Conservation (phyloP, 2,113 vertebrate genomes). For the Orycteropus afer region DNA sequence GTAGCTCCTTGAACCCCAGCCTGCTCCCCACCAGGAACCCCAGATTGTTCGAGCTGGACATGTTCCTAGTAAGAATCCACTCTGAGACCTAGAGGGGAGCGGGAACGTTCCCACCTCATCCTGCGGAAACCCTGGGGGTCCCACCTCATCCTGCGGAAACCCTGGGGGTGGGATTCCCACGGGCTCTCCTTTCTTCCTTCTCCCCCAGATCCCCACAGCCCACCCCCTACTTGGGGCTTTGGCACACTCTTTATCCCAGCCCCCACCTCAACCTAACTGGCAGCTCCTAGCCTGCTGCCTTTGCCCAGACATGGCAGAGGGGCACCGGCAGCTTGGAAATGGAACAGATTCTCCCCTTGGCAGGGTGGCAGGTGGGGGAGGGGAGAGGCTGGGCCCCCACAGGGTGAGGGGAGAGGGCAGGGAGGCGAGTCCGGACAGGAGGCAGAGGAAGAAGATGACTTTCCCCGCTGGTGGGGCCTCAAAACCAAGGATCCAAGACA, state of each 20-base stretch:
- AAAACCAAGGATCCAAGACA: background rate
- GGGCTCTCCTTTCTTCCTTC: background rate
- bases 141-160: background rate
- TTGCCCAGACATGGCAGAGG: conserved; percentile 77
- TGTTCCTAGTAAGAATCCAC: background rate
- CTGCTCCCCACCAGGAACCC: background rate
- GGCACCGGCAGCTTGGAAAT: conserved; percentile 67
- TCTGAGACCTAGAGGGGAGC: background rate
- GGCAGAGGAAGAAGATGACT: background rate
- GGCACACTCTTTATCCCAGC: conserved; percentile 58
- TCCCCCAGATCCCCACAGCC: background rate
- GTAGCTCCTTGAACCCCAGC: background rate
- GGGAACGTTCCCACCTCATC: background rate
- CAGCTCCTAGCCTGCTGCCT: conserved; percentile 73
- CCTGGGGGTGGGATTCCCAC: background rate
- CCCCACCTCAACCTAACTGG: conserved; percentile 67
- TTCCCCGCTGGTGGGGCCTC: conserved; percentile 32
- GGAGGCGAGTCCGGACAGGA: conserved; percentile 57
- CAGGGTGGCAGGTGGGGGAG: conserved; percentile 60
- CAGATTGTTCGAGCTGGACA: background rate
- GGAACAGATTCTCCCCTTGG: conserved; percentile 72
- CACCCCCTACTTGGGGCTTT: conserved; percentile 21
- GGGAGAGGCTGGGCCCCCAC: conserved; percentile 20
- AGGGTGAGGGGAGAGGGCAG: conserved; percentile 58
- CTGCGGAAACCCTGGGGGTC: background rate